phyloP scores from a whole-genome alignment of 2,797 vertebrate genomes.

The Anguilla obscura region DNA sequence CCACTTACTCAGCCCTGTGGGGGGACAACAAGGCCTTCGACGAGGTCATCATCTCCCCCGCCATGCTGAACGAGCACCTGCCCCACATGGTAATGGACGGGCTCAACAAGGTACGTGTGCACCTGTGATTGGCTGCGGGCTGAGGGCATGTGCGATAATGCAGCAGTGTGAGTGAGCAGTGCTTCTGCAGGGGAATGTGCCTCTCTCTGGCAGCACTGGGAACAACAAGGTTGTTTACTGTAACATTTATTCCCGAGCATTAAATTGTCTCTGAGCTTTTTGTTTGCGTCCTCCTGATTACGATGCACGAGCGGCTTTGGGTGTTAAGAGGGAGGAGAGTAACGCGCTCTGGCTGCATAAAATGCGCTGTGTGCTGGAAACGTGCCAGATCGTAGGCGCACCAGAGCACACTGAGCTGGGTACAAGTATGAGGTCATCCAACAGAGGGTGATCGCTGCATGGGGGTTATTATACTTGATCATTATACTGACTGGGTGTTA shows the following conservation, averaged over 20 bases:
- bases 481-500: background rate
- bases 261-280: background rate
- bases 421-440: background rate
- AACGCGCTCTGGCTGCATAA: background rate
- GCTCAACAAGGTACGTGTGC: constrained; percentile 85
- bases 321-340: background rate
- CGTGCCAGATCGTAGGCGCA: background rate
- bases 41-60: constrained; percentile 97
- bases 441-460: background rate
- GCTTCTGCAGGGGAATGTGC: background rate
- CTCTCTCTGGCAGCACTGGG: background rate
- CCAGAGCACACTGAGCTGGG: background rate
- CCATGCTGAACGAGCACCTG: constrained; percentile 97
- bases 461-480: background rate
- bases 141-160: background rate
- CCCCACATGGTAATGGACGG: constrained; percentile 98
- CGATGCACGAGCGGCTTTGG: background rate
- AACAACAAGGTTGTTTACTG: background rate
- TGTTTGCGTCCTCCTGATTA: background rate
- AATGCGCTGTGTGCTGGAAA: background rate
- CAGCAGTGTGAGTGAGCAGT: background rate
- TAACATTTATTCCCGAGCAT: background rate
- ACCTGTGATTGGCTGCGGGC: background rate
- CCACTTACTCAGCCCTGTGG: constrained; percentile 98
- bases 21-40: constrained; percentile 97